Evolutionary conservation across 2,113 vertebrate genomes (phyloP).

Genomic region (Corvus cornix): DNA sequence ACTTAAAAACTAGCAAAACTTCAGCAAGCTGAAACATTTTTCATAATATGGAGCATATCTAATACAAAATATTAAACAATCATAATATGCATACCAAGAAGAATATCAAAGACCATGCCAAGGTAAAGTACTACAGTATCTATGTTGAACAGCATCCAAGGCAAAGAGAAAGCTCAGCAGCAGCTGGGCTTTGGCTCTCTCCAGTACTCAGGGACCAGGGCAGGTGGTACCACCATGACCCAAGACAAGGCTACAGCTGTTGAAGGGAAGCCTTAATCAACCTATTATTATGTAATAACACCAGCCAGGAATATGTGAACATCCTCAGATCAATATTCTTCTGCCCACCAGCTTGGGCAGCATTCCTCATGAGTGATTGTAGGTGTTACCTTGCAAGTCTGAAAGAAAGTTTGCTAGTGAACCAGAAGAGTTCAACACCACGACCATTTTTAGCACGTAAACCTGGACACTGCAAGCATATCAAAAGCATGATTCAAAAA

Average conservation of each 20-base stretch:
- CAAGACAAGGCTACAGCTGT: neutral
- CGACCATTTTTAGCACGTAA: neutral
- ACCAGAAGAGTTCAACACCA: neutral
- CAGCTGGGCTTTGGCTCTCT: neutral
- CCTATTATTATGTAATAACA: neutral
- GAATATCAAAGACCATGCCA: neutral
- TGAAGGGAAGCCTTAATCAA: neutral
- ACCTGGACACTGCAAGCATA: neutral
- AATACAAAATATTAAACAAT: neutral
- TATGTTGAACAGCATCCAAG: neutral
- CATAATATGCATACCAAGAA: neutral
- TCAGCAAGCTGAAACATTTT: neutral
- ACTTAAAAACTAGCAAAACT: neutral
- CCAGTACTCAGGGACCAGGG: too few relatives aligned
- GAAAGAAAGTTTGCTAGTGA: neutral
- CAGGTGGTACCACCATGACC: neutral
- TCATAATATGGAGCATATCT: neutral
- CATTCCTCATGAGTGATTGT: neutral
- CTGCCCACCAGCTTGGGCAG: neutral
- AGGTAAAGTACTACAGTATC: neutral
- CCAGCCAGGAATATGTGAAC: neutral
- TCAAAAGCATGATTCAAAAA: neutral
- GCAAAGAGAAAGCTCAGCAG: neutral
- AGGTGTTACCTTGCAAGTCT: neutral
- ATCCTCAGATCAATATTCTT: neutral